Evolutionary conservation across 2,797 vertebrate species (phyloP), one percentile per base, ranked within the genome.

Genomic region (Phrynocephalus guinanensis): DNA sequence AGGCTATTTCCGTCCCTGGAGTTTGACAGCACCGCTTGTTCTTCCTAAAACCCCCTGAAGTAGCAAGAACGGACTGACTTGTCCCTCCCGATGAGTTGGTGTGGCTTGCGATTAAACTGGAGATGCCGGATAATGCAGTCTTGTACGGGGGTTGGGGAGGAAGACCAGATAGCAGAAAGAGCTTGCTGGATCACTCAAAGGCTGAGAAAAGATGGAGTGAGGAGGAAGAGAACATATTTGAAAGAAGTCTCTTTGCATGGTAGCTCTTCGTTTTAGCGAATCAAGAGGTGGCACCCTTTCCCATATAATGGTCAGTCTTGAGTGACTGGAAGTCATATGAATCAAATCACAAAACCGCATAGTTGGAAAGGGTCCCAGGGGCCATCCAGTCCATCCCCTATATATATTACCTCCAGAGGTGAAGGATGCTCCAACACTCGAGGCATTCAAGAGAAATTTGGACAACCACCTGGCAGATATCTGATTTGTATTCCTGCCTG

Each of bases 241-340:
- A 89, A 92, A 91, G 76, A 84, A 63, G 81, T 89, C 11, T 91
- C 93, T 93, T 88, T 91, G 90, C 87, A 88, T 90, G 93, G 86
- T 91, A 28, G 75, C 78, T 75, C 78, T 93, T 90, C 88, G 93
- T 93, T 92, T 93, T 82, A 90, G 89, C 48, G 85, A 92, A 92
- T 95, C 94, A 91, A 94, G 92, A 95, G 93, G 92, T 95, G 94
- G 93, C 85, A 83, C 89, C 91, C 90, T 95, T 83, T 93, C 89
- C 90, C 90, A 90, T 79, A 92, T 86, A 94, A 96, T 93, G 72
- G 96, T 96, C 83, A 82, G 87, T 84, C 38, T 13, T 28, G 56
- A 71, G 13, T 9, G 2, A 13, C n/a, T 5, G 70, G 52, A 73
- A n/a, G 5, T 18, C 15, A 63, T 63, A 15, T 1, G 60, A 63